Base-by-base conservation (phyloP, 2,797 vertebrate genomes). In the Microhierax caerulescens region DNA sequence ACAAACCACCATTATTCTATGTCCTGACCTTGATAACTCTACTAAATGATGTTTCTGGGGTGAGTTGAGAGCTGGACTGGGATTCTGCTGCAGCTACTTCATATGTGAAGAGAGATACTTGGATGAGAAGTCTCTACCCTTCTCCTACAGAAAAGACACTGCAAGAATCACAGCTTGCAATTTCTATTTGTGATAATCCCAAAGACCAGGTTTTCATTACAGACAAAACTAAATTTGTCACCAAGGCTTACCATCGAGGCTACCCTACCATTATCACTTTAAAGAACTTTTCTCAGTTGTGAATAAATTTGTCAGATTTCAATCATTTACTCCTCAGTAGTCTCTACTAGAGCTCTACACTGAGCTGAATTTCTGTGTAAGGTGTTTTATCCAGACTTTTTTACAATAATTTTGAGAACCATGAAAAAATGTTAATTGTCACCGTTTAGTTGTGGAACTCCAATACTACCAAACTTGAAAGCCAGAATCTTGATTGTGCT, bases 271-370 rank as follows among this genome's bases (percentile, higher is more conserved):
- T 19, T 61, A 47, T 68, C 41, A 51, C 32, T 47, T 69, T 11
- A 64, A 64, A 30, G 36, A 77, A 54, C 0, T 0, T 22, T 47
- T 21, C 34, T 78, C 23, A 22, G 23, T 13, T 50, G 57, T 0
- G 0, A 73, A 19, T 30, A 57, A 36, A 28, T 57, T 60, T 39
- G 27, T 17, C 39, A 69, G 34, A 74, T 41, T 60, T 53, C 51
- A 56, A 15, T 28, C 22, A 19, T 63, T 74, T 25, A 37, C 65
- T 28, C 23, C 43, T 45, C 61, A 63, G 22, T 9, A 77, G 36
- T 28, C n/a, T 60, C 54, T 84, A 24, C 57, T 48, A 79, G 32
- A 87, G 12, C 13, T 68, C 39, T 64, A 30, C 61, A 86, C 17
- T 9, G 45, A 73, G 9, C 4, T 50, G n/a, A 83, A 45, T 60